These are phyloP conservation scores for Hypsibius dujardini DNA, from an alignment of 1,140 invertebrate species.

Conservation along the genomic window DNA sequence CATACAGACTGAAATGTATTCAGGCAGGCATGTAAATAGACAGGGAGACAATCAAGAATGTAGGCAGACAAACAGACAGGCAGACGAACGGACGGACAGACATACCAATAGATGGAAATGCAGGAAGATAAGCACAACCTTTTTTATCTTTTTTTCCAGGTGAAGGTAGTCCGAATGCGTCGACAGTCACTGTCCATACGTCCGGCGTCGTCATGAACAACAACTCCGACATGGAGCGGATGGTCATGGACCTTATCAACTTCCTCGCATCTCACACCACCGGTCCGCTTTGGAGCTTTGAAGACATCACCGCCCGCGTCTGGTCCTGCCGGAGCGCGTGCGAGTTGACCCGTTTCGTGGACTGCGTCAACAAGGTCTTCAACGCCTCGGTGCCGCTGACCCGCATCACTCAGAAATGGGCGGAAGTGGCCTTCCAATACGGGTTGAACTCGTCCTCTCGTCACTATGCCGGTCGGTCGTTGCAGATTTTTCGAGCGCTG, in stretches of 20 bases:
- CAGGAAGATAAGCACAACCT: no score
- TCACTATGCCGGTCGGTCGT: conserved; percentile 84
- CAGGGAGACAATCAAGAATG: background rate
- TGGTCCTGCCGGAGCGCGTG: conserved; percentile 78
- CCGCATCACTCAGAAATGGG: conserved; percentile 78
- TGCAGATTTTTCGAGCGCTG: conserved; percentile 68
- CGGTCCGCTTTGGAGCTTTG: conserved; percentile 81
- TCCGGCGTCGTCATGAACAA: background rate
- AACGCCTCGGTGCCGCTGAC: conserved; percentile 69
- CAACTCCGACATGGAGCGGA: background rate
- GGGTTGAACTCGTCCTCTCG: conserved; percentile 85
- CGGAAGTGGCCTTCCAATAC: conserved; percentile 80
- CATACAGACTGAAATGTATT: no score
- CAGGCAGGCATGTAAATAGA: no score
- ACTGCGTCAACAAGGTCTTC: conserved; percentile 58
- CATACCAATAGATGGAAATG: background rate
- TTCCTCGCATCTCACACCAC: conserved; percentile 37
- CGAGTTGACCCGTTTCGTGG: conserved; percentile 67
- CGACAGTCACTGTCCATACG: background rate
- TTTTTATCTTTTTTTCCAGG: no score
- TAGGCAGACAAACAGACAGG: background rate
- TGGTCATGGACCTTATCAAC: conserved; percentile 24
- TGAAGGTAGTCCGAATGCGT: no score
- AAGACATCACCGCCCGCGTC: conserved; percentile 89
- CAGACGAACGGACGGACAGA: background rate